phyloP scores from a whole-genome alignment of 2,797 vertebrate species.

The Psittacula derbiana region DNA sequence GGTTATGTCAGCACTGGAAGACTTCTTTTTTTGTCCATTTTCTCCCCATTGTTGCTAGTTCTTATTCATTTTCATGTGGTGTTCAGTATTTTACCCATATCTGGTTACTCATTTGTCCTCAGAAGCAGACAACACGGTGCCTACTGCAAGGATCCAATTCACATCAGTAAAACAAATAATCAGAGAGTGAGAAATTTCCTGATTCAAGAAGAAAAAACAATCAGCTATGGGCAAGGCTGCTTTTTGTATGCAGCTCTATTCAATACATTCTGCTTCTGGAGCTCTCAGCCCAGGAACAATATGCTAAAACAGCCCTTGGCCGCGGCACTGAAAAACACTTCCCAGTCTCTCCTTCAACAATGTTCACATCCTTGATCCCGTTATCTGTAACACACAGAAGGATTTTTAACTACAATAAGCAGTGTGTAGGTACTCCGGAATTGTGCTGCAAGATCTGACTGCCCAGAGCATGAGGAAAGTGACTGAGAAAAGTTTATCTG shows the following conservation, averaged over 20 bases:
- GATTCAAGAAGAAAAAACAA: background rate
- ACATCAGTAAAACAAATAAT: background rate
- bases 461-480: background rate
- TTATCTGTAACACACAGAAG: slow-evolving; percentile 45
- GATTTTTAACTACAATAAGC: background rate
- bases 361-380: slow-evolving; percentile 1
- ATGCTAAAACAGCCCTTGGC: background rate
- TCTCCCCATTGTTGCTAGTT: background rate
- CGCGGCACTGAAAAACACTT: background rate
- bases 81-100: background rate
- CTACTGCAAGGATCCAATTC: background rate
- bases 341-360: background rate
- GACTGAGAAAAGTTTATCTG: background rate
- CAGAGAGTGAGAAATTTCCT: slow-evolving; percentile 31
- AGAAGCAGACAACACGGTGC: slow-evolving; percentile 18
- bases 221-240: background rate
- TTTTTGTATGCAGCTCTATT: background rate
- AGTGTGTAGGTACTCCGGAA: background rate
- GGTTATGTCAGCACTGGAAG: background rate
- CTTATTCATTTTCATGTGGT: background rate
- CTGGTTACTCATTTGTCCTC: slow-evolving; percentile 34
- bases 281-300: slow-evolving; percentile 26
- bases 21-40: background rate
- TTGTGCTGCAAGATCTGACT: background rate
- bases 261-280: background rate